Percentiles rank a stretch among this genome's conserved stretches.
Evolutionary conservation across 2,888 invertebrate species (phyloP).

Genomic region (Noctua comes): DNA sequence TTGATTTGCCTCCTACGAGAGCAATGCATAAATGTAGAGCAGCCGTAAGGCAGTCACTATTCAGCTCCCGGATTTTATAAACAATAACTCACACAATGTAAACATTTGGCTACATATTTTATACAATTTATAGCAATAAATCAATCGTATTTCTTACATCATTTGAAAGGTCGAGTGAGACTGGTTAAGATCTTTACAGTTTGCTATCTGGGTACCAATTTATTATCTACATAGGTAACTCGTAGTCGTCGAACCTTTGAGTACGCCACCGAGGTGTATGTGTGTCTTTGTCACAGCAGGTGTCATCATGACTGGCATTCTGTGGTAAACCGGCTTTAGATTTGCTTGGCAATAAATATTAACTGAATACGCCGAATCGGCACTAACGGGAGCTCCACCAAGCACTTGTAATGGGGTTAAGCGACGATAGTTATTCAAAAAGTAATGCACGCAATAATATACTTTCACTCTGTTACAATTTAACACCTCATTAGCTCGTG

Average conservation of each 20-base stretch:
- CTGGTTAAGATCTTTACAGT: conserved; percentile 20
- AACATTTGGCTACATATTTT: conserved; percentile 31
- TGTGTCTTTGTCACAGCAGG: conserved; percentile 38
- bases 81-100: conserved; percentile 36
- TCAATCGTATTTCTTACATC: conserved; percentile 31
- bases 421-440: conserved; percentile 42
- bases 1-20: conserved; percentile 7
- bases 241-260: not conserved
- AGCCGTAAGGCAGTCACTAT: conserved; percentile 17
- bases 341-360: conserved; percentile 30
- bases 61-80: conserved; percentile 32
- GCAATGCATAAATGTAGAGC: conserved; percentile 15
- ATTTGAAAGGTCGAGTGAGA: conserved; percentile 23
- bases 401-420: conserved; percentile 25
- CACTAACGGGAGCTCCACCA: conserved; percentile 26
- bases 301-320: conserved; percentile 51
- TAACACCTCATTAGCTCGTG: conserved; percentile 70
- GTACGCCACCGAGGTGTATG: conserved; percentile 10
- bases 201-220: conserved; percentile 6
- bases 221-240: not conserved
- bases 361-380: conserved; percentile 4
- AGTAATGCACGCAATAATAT: conserved; percentile 49
- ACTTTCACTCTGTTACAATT: conserved; percentile 68
- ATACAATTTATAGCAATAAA: conserved; percentile 31
- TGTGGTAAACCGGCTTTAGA: conserved; percentile 32